phyloP scores from a whole-genome alignment of 23 tunicate species.

The Trididemnum miniatum region DNA sequence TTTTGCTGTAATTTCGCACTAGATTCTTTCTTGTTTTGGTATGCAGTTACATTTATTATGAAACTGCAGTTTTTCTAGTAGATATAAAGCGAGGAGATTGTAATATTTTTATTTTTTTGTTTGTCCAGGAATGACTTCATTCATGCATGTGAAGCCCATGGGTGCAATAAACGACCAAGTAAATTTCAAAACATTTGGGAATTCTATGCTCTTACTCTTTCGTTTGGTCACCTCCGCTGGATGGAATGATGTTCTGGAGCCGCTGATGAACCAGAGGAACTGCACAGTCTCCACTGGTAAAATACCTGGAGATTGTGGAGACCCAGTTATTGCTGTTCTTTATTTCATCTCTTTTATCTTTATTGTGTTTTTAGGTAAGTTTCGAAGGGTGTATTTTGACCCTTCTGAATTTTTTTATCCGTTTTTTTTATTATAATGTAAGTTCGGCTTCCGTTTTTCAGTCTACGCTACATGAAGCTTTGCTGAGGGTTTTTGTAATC shows the following conservation, averaged over 20 bases:
- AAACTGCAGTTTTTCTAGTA: too few species aligned
- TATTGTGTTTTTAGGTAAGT: conserved; percentile 86
- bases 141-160: conserved; percentile 70
- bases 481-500: too few species aligned
- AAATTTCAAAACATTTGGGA: conserved; percentile 82
- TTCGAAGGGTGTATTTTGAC: neutral
- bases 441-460: too few species aligned
- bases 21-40: too few species aligned
- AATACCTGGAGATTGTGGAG: conserved; percentile 60
- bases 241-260: conserved; percentile 97
- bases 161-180: conserved; percentile 91
- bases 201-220: conserved; percentile 76
- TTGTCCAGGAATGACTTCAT: conserved; percentile 85
- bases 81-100: too few species aligned
- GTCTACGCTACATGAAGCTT: too few species aligned
- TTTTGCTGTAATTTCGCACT: too few species aligned
- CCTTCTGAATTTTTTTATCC: too few species aligned
- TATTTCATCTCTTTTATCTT: conserved; percentile 79
- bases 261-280: conserved; percentile 70
- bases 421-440: too few species aligned
- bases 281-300: conserved; percentile 15
- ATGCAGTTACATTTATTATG: too few species aligned
- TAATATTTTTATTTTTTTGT: too few species aligned
- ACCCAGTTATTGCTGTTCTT: conserved; percentile 54
- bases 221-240: conserved; percentile 93